These are phyloP conservation scores for Microcaecilia unicolor DNA, from an alignment of 2,797 vertebrate species.

Conservation along the genomic window DNA sequence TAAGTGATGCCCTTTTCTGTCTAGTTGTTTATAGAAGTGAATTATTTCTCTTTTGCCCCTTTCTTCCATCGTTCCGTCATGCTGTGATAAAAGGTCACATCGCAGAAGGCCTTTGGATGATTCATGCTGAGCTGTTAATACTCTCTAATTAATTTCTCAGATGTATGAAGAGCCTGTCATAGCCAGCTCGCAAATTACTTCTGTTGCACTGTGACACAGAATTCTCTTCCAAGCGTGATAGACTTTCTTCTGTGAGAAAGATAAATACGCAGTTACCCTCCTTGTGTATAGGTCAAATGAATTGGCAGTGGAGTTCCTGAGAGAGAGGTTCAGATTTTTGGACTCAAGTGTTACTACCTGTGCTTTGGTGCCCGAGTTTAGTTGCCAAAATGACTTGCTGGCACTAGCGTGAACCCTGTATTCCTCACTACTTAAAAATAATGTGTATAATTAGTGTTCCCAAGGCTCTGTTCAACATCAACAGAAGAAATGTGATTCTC, in stretches of 20 bases:
- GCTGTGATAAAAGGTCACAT: conserved; percentile 35
- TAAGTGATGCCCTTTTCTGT: conserved; percentile 24
- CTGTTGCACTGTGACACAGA: conserved; percentile 38
- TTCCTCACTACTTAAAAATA: too few relatives aligned
- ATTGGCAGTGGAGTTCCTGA: too few relatives aligned
- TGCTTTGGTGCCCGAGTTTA: too few relatives aligned
- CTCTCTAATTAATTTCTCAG: conserved; percentile 27
- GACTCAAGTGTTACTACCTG: too few relatives aligned
- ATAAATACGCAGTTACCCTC: conserved; percentile 18
- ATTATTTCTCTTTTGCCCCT: conserved; percentile 32
- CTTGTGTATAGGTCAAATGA: too few relatives aligned
- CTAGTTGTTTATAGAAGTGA: conserved; percentile 44
- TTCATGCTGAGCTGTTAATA: conserved; percentile 39
- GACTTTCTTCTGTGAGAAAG: too few relatives aligned
- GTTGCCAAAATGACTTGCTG: not conserved
- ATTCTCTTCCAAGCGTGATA: conserved; percentile 27
- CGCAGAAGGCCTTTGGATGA: conserved; percentile 39
- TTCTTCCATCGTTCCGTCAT: conserved; percentile 28
- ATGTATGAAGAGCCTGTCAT: conserved; percentile 28
- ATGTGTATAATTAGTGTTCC: too few relatives aligned
- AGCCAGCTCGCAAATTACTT: conserved; percentile 42
- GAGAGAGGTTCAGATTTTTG: too few relatives aligned
- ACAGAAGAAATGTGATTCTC: too few relatives aligned
- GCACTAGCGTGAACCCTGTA: not conserved
- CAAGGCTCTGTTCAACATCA: too few relatives aligned